These are phyloP conservation scores for Anniella stebbinsi DNA, from an alignment of 2,797 vertebrate genomes.

Conservation along the genomic window DNA sequence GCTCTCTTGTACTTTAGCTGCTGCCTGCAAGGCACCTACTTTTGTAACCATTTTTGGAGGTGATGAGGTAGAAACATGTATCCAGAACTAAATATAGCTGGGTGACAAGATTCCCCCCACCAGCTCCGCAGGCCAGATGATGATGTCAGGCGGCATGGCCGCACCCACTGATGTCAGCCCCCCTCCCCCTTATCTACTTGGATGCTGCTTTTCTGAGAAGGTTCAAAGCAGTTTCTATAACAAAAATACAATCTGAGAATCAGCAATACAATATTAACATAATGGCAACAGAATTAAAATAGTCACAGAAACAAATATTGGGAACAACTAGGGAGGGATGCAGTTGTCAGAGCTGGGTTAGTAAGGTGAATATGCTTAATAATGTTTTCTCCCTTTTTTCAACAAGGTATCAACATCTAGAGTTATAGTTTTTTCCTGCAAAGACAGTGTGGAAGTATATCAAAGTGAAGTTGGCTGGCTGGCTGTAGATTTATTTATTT, in stretches of 20 bases:
- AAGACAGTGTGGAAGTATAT: background rate
- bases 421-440: background rate
- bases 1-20: background rate
- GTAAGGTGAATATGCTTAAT: background rate
- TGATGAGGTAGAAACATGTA: background rate
- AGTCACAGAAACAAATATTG: background rate
- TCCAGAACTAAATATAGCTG: too few species aligned
- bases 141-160: too few species aligned
- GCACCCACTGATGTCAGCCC: too few species aligned
- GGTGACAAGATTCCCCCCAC: too few species aligned
- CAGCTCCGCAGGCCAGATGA: too few species aligned
- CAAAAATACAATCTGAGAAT: background rate
- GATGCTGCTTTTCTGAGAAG: background rate
- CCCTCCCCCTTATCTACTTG: background rate
- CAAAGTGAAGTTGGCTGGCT: background rate
- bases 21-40: background rate
- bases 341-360: too few species aligned
- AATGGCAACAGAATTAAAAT: background rate
- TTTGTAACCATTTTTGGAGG: background rate
- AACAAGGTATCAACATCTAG: background rate
- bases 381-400: background rate
- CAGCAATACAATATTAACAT: background rate
- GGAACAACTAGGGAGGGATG: background rate
- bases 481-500: too few species aligned
- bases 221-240: background rate